These are phyloP conservation scores for Ophiothrix spiculata DNA, from an alignment of 35 echinoderm and acorn worm species.

Conservation along the genomic window DNA sequence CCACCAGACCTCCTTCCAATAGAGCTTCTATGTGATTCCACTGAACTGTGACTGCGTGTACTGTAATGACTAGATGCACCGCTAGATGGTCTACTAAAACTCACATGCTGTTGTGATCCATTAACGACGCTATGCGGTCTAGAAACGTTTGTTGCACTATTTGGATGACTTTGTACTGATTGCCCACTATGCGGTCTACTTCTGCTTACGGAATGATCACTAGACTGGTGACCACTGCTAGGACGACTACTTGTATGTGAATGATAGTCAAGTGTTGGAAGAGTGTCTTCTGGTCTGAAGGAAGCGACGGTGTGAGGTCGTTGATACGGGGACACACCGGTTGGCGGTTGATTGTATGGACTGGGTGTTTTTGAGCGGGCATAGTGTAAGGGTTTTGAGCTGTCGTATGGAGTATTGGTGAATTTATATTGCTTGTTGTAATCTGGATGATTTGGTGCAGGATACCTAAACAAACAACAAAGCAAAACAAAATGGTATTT, in stretches of 20 bases:
- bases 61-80: background rate
- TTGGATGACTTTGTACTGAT: too few species aligned
- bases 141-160: too few species aligned
- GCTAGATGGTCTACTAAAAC: background rate
- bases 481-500: background rate
- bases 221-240: conserved; percentile 7
- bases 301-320: conserved; percentile 72
- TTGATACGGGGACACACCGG: background rate
- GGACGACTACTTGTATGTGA: conserved; percentile 50
- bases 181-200: background rate
- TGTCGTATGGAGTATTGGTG: conserved; percentile 37
- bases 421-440: conserved; percentile 44
- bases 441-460: conserved; percentile 51
- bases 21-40: background rate
- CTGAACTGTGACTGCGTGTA: background rate
- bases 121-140: too few species aligned
- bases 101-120: too few species aligned
- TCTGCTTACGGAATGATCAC: conserved; percentile 6
- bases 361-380: conserved; percentile 18
- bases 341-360: conserved; percentile 14
- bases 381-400: conserved; percentile 32
- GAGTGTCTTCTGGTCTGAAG: conserved; percentile 39
- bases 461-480: conserved; percentile 44
- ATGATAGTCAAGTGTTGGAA: conserved; percentile 9
- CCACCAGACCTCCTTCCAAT: background rate